phyloP scores from a whole-genome alignment of 1,140 invertebrate genomes.

The Solenopsis fugax region DNA sequence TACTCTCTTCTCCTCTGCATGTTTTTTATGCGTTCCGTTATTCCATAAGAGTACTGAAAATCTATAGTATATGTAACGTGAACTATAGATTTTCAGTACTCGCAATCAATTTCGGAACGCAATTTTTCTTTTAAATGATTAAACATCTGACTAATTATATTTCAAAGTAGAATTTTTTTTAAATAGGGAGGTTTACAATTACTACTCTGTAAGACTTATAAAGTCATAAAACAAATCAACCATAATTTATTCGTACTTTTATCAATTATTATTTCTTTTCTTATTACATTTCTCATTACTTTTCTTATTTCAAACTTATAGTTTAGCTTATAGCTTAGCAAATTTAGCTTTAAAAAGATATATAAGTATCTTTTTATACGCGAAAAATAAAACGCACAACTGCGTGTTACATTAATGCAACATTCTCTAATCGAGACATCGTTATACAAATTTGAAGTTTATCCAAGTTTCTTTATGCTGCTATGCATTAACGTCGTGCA shows the following conservation, averaged over 20 bases:
- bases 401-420: neutral
- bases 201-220: neutral
- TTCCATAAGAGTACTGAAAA: no score
- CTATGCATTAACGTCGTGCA: slow-evolving; percentile 37
- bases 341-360: neutral
- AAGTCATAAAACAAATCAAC: neutral
- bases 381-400: neutral
- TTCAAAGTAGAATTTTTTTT: neutral
- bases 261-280: neutral
- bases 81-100: no score
- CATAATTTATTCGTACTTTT: neutral
- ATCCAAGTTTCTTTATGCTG: slow-evolving; percentile 68
- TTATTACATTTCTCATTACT: neutral
- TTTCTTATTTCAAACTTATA: no score
- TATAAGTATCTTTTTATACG: neutral
- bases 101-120: no score
- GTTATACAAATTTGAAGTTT: slow-evolving; percentile 77
- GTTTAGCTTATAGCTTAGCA: neutral
- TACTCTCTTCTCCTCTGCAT: no score
- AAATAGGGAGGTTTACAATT: neutral
- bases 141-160: neutral
- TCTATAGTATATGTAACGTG: no score
- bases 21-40: no score
- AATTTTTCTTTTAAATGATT: no score
- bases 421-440: slow-evolving; percentile 68